phyloP scores from a whole-genome alignment of 2,888 invertebrate species.

The Schizaphis graminum region DNA sequence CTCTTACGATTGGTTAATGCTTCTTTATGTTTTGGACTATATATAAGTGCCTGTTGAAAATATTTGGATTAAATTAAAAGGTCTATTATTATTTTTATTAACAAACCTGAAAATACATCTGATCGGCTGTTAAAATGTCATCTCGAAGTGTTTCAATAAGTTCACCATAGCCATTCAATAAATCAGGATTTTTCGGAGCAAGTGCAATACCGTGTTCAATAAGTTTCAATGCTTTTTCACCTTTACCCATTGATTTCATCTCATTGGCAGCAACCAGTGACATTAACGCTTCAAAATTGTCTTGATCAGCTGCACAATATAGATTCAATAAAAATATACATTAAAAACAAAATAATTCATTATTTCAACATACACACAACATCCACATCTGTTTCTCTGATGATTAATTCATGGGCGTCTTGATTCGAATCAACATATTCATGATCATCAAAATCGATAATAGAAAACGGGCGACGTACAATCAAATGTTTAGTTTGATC shows the following conservation, averaged over 20 bases:
- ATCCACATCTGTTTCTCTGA: slow-evolving; percentile 53
- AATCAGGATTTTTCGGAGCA: slow-evolving; percentile 92
- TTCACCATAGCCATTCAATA: slow-evolving; percentile 92
- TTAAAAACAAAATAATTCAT: neutral
- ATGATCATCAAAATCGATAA: slow-evolving; percentile 39
- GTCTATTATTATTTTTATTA: neutral
- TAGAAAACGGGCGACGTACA: slow-evolving; percentile 52
- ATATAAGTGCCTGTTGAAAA: slow-evolving; percentile 78
- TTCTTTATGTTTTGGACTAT: slow-evolving; percentile 85
- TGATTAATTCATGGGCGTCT: slow-evolving; percentile 32
- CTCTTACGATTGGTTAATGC: slow-evolving; percentile 86
- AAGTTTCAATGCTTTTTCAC: slow-evolving; percentile 86
- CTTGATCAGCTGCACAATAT: slow-evolving; percentile 38
- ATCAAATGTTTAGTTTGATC: slow-evolving; percentile 15
- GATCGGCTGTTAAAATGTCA: slow-evolving; percentile 91
- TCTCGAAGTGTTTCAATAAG: slow-evolving; percentile 88
- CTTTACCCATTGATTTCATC: slow-evolving; percentile 85
- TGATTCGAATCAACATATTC: neutral
- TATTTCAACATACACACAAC: slow-evolving; percentile 37
- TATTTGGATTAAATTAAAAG: neutral
- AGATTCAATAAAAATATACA: neutral
- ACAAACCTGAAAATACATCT: slow-evolving; percentile 83
- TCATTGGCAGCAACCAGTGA: slow-evolving; percentile 88
- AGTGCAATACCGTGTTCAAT: slow-evolving; percentile 93
- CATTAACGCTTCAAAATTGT: slow-evolving; percentile 82